Evolutionary conservation across 2,113 vertebrate species (phyloP).

Genomic region (Australoheros scitulus): DNA sequence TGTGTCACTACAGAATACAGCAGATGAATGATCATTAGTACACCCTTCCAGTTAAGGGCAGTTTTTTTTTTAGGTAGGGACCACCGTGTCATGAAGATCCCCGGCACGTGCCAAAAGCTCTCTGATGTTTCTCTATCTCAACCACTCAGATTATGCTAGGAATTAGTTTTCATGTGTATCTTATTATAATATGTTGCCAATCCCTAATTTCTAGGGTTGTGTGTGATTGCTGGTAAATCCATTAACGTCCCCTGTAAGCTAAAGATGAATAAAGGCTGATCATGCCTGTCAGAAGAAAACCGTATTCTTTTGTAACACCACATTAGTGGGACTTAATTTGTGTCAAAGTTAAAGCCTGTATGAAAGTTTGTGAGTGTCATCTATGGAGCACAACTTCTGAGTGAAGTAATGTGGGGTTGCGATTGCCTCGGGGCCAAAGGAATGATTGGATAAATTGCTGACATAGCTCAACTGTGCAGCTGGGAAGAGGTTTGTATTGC

Average conservation of each 20-base stretch:
- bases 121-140: not conserved
- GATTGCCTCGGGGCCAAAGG: not conserved
- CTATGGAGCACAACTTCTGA: too few species aligned
- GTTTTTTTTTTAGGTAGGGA: accelerated
- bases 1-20: not conserved
- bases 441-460: not conserved
- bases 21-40: too few species aligned
- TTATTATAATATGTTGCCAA: not conserved
- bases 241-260: too few species aligned
- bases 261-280: not conserved
- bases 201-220: not conserved
- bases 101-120: not conserved
- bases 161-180: accelerated
- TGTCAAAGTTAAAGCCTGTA: not conserved
- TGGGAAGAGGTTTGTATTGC: not conserved
- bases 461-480: not conserved
- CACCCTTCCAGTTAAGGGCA: too few species aligned
- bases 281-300: too few species aligned
- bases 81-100: too few species aligned
- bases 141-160: too few species aligned
- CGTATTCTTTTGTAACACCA: not conserved
- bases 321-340: not conserved
- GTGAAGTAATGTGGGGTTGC: not conserved
- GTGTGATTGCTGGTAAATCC: not conserved
- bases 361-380: not conserved